Base-by-base conservation (phyloP, 2,113 vertebrate genomes). In the Stictonetta naevosa region DNA sequence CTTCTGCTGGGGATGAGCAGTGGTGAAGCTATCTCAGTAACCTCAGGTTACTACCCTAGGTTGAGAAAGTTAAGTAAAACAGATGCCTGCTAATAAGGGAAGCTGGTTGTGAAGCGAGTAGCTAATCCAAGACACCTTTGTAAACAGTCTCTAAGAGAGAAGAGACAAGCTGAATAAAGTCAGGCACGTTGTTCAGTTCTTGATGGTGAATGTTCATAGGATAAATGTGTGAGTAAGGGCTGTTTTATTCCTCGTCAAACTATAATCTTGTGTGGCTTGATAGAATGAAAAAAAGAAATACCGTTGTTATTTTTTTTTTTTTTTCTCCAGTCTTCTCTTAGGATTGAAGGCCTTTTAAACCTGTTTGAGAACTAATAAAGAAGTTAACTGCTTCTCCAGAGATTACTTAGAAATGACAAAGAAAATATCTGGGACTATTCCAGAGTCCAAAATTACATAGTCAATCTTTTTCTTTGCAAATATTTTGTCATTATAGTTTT, bases 401-500 rank as follows among this genome's bases (percentile, higher is more conserved):
- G 78, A 60, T 63, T 63, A 95, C 8, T 79, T 90, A 86, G 94
- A 97, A 94, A 91, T 81, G 44, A 33, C 21, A 56, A 71, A 88
- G 33, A 50, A 5, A 9, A 7, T 6, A 44, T 68, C 72, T 69
- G 40, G 93, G 33, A 90, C 94, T 82, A 48, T 96, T 77, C 64
- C 42, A 38, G 85, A 92, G 76, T 96, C 96, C 71, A n/a, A 85
- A 91, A 80, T 75, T 46, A 76, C 20, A 88, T 71, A 77, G 21
- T 2, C 25, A n/a, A 60, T 66, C 8, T 66, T 88, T 76, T 75
- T 36, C 34, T 92, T 82, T 89, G 25, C 58, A 95, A 90, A 86
- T 91, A 90, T 89, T 94, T 92, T 86, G 34, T 62, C 13, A 31
- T 31, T 88, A 85, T 80, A 95, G 55, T 79, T 88, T 92, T 92